Base-by-base conservation (phyloP, 2,888 invertebrate species). In the Acleris sparsana region DNA sequence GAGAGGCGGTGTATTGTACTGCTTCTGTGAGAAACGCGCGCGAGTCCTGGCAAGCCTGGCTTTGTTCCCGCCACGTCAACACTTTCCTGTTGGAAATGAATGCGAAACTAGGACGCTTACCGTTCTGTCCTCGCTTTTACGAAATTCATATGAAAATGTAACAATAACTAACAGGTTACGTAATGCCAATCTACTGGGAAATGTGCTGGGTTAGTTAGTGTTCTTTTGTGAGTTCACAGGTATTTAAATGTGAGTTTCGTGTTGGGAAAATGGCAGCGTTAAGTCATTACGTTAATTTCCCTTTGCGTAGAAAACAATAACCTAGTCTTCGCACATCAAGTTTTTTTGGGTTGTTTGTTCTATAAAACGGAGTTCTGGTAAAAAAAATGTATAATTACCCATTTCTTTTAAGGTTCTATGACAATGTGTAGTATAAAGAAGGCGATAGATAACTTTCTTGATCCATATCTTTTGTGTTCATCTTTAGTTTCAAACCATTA, bases 21-120 rank as follows among this genome's bases (percentile, higher is more conserved):
- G 22, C 49, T 20, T 22, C 39, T 16, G 60, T 48, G 53, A 48
- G 39, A 48, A 29, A 46, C 57, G 59, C 52, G 56, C 29, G 44
- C 46, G 59, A 49, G 64, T 64, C 64, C 64, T 59, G 58, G 58
- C 44, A 59, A 59, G 58, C 58, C 58, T 64, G 48, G 53, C 17
- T 53, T 64, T 64, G 64, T 64, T 64, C 39, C 22, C 53, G 49
- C 57, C 55, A 39, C 48, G 65, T 65, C 65, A 58, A 60, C 65
- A 60, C 60, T 65, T 65, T 60, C 63, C 65, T 60, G 65, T 55
- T 46, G 18, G 48, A 49, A 60, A 55, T 64, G 43, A 60, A 64
- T 60, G 44, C 39, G 49, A 56, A 65, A 64, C 60, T 65, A 55
- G 65, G 51, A 49, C 65, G 59, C 46, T 58, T 48, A 20, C 44